Conservation (phyloP, 2,888 invertebrate species). For the Aphodius granarius region DNA sequence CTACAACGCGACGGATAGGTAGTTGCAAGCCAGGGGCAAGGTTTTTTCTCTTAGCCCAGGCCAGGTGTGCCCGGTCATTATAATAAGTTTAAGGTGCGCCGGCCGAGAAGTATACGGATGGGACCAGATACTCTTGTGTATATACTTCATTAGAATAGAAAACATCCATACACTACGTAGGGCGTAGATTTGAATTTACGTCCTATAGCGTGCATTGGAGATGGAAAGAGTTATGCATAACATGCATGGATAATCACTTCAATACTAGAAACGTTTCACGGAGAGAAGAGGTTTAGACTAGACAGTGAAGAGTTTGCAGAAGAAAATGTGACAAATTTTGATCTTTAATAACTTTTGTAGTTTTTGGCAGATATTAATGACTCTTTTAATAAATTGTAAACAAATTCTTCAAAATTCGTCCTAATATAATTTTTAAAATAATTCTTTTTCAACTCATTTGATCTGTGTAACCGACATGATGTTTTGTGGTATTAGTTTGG, state of each 20-base stretch:
- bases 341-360: too few species aligned
- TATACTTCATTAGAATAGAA: not conserved
- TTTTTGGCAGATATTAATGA: too few species aligned
- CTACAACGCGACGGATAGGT: not conserved
- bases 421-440: too few species aligned
- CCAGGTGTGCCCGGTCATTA: not conserved
- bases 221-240: not conserved
- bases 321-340: too few species aligned
- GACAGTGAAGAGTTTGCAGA: too few species aligned
- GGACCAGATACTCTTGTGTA: not conserved
- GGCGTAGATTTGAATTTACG: not conserved
- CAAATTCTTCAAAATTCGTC: too few species aligned
- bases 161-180: not conserved
- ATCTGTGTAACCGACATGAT: too few species aligned
- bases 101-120: not conserved
- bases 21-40: not conserved
- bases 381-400: too few species aligned
- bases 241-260: not conserved
- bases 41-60: not conserved
- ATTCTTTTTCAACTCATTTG: too few species aligned
- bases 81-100: not conserved
- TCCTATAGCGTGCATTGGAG: not conserved
- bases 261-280: not conserved
- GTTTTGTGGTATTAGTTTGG: too few species aligned
- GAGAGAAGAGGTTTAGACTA: too few species aligned